phyloP scores from a whole-genome alignment of 1,140 invertebrate species.

The Drosophila fuyamai region DNA sequence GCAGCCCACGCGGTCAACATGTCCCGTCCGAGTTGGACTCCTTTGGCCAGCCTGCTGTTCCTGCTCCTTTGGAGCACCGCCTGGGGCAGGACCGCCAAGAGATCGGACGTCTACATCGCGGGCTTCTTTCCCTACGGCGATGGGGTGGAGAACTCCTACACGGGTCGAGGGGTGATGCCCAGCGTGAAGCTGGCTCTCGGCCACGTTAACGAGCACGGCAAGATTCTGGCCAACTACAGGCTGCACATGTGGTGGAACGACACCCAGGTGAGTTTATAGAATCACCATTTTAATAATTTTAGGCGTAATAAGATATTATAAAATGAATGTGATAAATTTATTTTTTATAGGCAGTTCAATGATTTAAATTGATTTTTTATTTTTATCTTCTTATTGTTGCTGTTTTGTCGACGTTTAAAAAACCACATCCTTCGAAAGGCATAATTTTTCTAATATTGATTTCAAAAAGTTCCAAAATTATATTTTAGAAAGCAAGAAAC shows the following conservation, averaged over 20 bases:
- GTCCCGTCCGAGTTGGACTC: slow-evolving; percentile 24
- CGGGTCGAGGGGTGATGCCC: slow-evolving; percentile 95
- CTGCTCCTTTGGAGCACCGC: slow-evolving; percentile 20
- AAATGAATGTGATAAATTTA: too few species aligned
- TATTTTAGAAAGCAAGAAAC: too few species aligned
- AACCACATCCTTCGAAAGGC: too few species aligned
- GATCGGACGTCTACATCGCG: slow-evolving; percentile 93
- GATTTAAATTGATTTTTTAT: too few species aligned
- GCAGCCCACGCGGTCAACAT: slow-evolving; percentile 52
- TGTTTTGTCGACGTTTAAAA: too few species aligned
- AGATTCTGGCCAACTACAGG: slow-evolving; percentile 93
- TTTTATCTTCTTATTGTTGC: too few species aligned
- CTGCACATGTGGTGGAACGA: slow-evolving; percentile 98
- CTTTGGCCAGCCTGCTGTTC: slow-evolving; percentile 24
- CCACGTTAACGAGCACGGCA: slow-evolving; percentile 95
- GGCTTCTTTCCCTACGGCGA: slow-evolving; percentile 95
- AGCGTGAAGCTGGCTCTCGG: slow-evolving; percentile 96
- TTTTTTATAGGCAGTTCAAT: too few species aligned
- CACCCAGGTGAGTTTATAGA: slow-evolving; percentile 90
- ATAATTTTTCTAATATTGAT: too few species aligned
- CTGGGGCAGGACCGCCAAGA: slow-evolving; percentile 65
- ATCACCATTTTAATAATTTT: neutral
- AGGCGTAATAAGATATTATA: neutral
- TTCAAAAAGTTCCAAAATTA: too few species aligned
- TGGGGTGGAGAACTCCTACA: slow-evolving; percentile 90